Base-by-base conservation (phyloP, 2,113 vertebrate species). In the Carassius auratus region DNA sequence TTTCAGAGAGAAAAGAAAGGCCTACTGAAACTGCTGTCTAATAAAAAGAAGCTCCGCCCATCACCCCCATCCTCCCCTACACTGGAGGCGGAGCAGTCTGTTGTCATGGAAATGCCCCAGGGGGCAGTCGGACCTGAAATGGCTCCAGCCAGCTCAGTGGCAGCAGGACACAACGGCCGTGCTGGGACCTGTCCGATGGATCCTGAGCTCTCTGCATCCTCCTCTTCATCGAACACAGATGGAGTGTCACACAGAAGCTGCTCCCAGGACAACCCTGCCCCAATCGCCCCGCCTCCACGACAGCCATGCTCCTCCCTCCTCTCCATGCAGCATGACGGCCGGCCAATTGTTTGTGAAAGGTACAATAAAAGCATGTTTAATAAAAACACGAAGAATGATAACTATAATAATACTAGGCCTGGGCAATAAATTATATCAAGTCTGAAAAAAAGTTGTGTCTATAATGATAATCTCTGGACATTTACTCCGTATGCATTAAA, bases 1-100 rank as follows among this genome's bases (percentile, higher is more conserved):
- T 82, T 88, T 55, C 93, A 99, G 98, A 97, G 97, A 92, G 98
- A 48, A 99, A 99, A 97, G 90, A 99, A 99, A 57, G 96, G 98
- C 52, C 93, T 99, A 50, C 91, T 99, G 87, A 99, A 99, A 88
- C 94, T 99, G 85, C 93, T 99, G 86, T 98, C 98, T 86, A 95
- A 97, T 4, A 99, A 99, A 97, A 97, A 48, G 88, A 99, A 97
- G 92, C 92, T 96, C 36, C 95, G 98, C 2, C 82, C 92, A 6
- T 99, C 98, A 0, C 98, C 98, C 98, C 98, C 45, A 3, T 95
- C 97, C 0, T 99, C 98, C 0, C 98, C 45, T 8, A 99, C 97
- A 0, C 91, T 96, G 81, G 98, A 99, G 84, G 91, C 95, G 0
- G 98, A 99, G 89, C 95, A 96, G 88, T 90, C 94, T 0, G 90